Evolutionary conservation across 2,113 vertebrate genomes (phyloP), one percentile per base, ranked within the genome.

Genomic region (Melanerpes formicivorus): DNA sequence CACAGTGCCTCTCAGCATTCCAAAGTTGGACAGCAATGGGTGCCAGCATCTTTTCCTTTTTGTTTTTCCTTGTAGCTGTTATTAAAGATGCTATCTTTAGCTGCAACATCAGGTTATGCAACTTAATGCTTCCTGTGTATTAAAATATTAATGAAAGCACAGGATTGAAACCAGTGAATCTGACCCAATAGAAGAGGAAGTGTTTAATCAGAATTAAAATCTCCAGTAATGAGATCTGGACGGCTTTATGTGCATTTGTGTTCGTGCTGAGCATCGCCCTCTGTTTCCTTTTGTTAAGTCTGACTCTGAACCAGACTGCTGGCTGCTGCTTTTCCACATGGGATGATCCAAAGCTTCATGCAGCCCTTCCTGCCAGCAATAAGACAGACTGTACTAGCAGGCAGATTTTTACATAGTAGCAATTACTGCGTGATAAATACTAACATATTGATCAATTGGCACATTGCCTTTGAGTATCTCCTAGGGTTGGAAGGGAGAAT

Each of bases 21-120:
- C 21, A 4, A 23, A 66, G 56, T 14, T 34, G 58, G 73, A 18
- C 73, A 62, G 59, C 13, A 0, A 7, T 29, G 58, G 62, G 16
- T 86, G 87, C 80, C 93, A 88, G 73, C 69, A 10, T 55, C 58
- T 80, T 69, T 75, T 32, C 10, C 37, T 26, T 79, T 69, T 75
- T 32, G 18, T 40, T 10, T 40, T 40, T 40, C 40, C 40, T 40
- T 65, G 76, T 78, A 52, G 52, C 70, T 88, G 50, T 93, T 96
- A 95, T 95, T 96, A 93, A 95, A 96, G 95, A 96, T 96, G 76
- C 37, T 95, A 90, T 96, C 96, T 88, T 83, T 22, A 84, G 58
- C n/a, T 14, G 3, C 72, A 88, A 4, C 44, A 48, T 58, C 83
- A 86, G 93, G 63, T 96, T 95, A 69, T 0, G 4, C 90, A 88